Evolutionary conservation across 2,113 vertebrate genomes (phyloP), one percentile per base, ranked within the genome.

Genomic region (Python bivittatus): DNA sequence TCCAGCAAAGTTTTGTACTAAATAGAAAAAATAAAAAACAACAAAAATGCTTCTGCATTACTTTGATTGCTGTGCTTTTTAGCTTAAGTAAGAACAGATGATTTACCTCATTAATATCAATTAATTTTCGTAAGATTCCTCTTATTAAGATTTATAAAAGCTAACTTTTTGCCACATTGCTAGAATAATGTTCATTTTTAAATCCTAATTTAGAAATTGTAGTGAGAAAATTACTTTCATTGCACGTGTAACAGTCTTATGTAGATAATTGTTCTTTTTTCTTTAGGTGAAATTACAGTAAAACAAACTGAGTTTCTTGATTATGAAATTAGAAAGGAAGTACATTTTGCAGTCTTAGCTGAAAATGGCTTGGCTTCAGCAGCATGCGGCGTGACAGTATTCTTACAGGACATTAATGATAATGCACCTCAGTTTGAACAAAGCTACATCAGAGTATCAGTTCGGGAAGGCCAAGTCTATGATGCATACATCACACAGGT

Each of bases 381-480:
- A 0, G 96, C 98, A 89, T 98, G 98, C 96, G 97, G 94, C 95
- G 97, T 99, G n/a, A 96, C 94, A 3, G 85, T 99, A 94, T 95
- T 92, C 38, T 96, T 99, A 92, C 95, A 97, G 96, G 99, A 99
- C 91, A 23, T 97, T 90, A 99, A 99, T 85, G 99, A 99, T 95
- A 99, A 99, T 1, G 83, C 90, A 6, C 99, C 99, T 0, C 86
- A 91, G 93, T 99, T 99, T 97, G 96, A 98, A 89, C 97, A 98
- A 95, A 96, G 84, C 58, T 92, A 94, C 97, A 98, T 99, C 95
- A 97, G 95, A 93, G 97, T 97, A 2, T 98, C 98, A 0, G 97
- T 99, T 27, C 97, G 98, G 97, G 99, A 99, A 96, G 98, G 98
- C 6, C 98, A 98, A 15, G 95, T 94, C 90, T 96, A 95, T 96